Evolutionary conservation across 2,113 vertebrate species (phyloP).

Genomic region (Chinchilla lanigera): DNA sequence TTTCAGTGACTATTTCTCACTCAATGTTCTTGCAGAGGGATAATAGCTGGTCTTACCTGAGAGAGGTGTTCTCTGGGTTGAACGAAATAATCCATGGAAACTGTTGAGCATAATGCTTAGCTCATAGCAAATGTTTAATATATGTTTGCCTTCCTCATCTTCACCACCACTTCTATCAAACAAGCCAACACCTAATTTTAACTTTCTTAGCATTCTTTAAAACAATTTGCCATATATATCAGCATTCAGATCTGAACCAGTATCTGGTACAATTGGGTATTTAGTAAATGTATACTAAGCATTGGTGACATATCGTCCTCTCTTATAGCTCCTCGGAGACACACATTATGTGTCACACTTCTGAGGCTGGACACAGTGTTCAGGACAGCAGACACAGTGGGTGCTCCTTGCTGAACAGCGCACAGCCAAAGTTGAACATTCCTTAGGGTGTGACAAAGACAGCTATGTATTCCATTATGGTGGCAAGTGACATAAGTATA

Average conservation of each 20-base stretch:
- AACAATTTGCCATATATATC: background rate
- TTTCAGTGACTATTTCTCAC: background rate
- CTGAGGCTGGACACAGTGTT: background rate
- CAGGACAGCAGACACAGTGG: background rate
- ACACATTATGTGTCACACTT: background rate
- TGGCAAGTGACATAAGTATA: background rate
- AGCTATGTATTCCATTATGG: background rate
- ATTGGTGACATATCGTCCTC: background rate
- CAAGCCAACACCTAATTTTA: background rate
- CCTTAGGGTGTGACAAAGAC: background rate
- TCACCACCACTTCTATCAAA: background rate
- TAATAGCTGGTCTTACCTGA: background rate
- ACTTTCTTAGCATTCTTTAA: background rate
- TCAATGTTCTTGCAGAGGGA: background rate
- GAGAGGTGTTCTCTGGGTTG: background rate
- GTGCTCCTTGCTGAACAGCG: background rate
- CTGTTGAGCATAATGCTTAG: background rate
- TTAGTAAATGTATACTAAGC: background rate
- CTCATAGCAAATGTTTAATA: background rate
- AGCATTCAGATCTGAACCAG: background rate
- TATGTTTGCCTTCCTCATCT: no score
- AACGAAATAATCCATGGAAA: background rate
- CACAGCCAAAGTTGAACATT: accelerated
- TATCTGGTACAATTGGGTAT: background rate
- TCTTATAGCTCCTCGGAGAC: background rate